Conservation (phyloP, 2,113 vertebrate species). For the Pristiophorus japonicus region DNA sequence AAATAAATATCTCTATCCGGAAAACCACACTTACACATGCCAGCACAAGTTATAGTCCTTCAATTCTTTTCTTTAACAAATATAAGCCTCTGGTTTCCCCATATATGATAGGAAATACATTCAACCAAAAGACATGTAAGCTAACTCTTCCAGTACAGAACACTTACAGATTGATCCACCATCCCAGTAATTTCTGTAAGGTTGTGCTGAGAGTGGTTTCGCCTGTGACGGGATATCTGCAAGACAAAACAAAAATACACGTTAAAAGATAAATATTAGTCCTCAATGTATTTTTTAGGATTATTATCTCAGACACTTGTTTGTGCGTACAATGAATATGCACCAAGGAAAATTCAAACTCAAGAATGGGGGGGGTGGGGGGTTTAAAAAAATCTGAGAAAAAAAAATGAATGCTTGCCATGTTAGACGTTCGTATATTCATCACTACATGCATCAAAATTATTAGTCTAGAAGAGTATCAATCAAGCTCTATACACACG, state of each 20-base stretch:
- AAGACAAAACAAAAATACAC: constrained; percentile 42
- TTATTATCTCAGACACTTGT: background rate
- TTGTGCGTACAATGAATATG: background rate
- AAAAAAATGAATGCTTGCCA: background rate
- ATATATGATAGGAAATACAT: background rate
- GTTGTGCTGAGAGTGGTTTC: constrained; percentile 84
- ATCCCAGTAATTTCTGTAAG: constrained; percentile 51
- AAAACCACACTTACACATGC: constrained; percentile 15
- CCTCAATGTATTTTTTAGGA: background rate
- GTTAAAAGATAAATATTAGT: background rate
- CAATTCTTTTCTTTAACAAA: constrained; percentile 3
- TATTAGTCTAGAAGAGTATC: background rate
- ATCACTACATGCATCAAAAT: background rate
- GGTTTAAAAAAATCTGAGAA: background rate
- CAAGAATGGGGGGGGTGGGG: background rate
- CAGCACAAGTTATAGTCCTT: constrained; percentile 11
- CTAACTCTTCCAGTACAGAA: background rate
- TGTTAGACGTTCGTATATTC: background rate
- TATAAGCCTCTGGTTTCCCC: background rate
- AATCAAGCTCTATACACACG: background rate
- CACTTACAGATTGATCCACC: constrained; percentile 58
- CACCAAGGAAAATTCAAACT: background rate
- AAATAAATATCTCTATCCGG: constrained; percentile 11
- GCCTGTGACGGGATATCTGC: constrained; percentile 75
- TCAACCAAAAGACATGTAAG: background rate